These are phyloP conservation scores for Synergus gifuensis DNA, from an alignment of 2,888 invertebrate species.

Conservation along the genomic window DNA sequence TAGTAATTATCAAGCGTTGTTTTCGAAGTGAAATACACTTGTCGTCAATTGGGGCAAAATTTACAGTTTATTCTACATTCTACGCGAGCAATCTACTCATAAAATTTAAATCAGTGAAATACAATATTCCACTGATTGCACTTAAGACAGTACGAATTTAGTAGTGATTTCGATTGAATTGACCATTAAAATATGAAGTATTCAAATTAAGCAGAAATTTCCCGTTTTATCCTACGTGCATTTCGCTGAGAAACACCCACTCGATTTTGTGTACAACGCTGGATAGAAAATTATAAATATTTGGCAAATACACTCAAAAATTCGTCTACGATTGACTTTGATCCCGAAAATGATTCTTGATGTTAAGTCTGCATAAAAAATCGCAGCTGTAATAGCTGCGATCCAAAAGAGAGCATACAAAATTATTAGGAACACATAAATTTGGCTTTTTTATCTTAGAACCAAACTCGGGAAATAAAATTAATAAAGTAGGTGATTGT, in stretches of 20 bases:
- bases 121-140: background rate
- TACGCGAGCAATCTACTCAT: background rate
- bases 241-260: constrained; percentile 21
- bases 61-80: constrained; percentile 30
- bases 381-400: background rate
- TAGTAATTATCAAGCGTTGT: constrained; percentile 8
- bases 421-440: constrained; percentile 65
- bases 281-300: constrained; percentile 58
- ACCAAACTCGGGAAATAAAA: background rate
- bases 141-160: constrained; percentile 1
- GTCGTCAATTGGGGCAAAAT: constrained; percentile 27
- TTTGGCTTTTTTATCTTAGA: constrained; percentile 48
- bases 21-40: constrained; percentile 21
- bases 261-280: constrained; percentile 9
- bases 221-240: constrained; percentile 19
- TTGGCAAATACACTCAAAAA: constrained; percentile 55
- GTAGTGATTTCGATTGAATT: constrained; percentile 34
- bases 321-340: constrained; percentile 54
- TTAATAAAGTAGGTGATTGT: background rate
- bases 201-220: constrained; percentile 13
- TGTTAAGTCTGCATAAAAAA: constrained; percentile 22
- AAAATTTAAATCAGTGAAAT: no score
- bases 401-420: constrained; percentile 47
- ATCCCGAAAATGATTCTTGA: constrained; percentile 68
- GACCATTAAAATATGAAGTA: constrained; percentile 14